A percentile compares a stretch with the other conserved stretches of the same genome.
Evolutionary conservation across 2,888 invertebrate genomes (phyloP).

Genomic region (Homarus gammarus): DNA sequence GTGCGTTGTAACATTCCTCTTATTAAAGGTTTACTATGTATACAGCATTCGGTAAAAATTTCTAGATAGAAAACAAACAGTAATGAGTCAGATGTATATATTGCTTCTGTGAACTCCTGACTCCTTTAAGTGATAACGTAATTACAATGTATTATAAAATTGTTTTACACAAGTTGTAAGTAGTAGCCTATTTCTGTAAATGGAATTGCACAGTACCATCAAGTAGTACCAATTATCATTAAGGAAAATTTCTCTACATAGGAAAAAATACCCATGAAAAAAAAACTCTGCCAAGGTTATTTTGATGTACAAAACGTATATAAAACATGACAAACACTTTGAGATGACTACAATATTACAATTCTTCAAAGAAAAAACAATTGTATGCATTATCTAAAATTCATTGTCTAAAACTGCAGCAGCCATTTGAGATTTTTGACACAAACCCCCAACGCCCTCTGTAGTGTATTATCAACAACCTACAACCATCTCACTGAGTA

Average conservation of each 20-base stretch:
- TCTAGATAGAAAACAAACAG: slow-evolving; percentile 7
- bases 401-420: not conserved
- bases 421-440: not conserved
- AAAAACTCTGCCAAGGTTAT: slow-evolving; percentile 33
- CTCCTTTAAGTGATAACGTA: slow-evolving; percentile 33
- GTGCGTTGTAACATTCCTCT: slow-evolving; percentile 24
- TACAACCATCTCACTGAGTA: slow-evolving; percentile 19
- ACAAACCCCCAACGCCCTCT: not conserved
- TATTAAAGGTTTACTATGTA: slow-evolving; percentile 31
- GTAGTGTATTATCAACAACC: not conserved
- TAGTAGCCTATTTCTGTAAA: slow-evolving; percentile 36
- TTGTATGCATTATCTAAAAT: not conserved
- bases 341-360: slow-evolving; percentile 4
- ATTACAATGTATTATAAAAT: slow-evolving; percentile 51
- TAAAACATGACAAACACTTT: slow-evolving; percentile 45
- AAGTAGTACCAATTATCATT: slow-evolving; percentile 38
- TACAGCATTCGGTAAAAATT: not conserved
- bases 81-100: slow-evolving; percentile 41
- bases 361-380: slow-evolving; percentile 13
- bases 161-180: slow-evolving; percentile 28
- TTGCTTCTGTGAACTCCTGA: slow-evolving; percentile 29
- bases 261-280: slow-evolving; percentile 41
- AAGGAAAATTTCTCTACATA: slow-evolving; percentile 34
- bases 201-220: slow-evolving; percentile 56
- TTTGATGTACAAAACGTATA: slow-evolving; percentile 57